Conservation (phyloP, 2,797 vertebrate genomes). For the Helicolenus hilgendorfi region DNA sequence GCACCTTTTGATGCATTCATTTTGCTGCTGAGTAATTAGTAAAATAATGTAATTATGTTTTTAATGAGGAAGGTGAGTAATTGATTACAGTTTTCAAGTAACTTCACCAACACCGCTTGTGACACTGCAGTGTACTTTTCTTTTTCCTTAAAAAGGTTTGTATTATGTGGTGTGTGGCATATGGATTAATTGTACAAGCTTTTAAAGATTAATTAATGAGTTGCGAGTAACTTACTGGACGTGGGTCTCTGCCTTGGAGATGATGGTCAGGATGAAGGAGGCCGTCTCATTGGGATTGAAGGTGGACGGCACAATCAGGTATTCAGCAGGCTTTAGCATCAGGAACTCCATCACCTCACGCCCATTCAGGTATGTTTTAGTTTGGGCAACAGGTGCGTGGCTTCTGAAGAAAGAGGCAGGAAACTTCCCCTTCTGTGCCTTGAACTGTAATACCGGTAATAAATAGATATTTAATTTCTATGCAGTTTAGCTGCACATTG, state of each 20-base stretch:
- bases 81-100: neutral
- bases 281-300: conserved; percentile 57
- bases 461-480: neutral
- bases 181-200: neutral
- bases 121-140: neutral
- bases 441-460: conserved; percentile 52
- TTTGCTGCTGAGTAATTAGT: neutral
- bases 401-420: conserved; percentile 74
- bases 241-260: conserved; percentile 76
- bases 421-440: conserved; percentile 63
- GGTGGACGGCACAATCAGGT: conserved; percentile 86
- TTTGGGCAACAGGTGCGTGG: conserved; percentile 25
- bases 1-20: neutral
- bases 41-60: neutral
- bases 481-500: neutral
- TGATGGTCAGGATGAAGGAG: conserved; percentile 83
- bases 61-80: neutral
- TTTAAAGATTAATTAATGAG: neutral
- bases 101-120: neutral
- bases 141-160: neutral
- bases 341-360: conserved; percentile 81
- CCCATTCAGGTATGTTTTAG: conserved; percentile 30
- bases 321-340: conserved; percentile 75
- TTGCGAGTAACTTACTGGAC: conserved; percentile 59
- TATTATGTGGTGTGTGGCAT: neutral